phyloP scores from a whole-genome alignment of 2,888 invertebrate species.

The Iselma pallidipennis region DNA sequence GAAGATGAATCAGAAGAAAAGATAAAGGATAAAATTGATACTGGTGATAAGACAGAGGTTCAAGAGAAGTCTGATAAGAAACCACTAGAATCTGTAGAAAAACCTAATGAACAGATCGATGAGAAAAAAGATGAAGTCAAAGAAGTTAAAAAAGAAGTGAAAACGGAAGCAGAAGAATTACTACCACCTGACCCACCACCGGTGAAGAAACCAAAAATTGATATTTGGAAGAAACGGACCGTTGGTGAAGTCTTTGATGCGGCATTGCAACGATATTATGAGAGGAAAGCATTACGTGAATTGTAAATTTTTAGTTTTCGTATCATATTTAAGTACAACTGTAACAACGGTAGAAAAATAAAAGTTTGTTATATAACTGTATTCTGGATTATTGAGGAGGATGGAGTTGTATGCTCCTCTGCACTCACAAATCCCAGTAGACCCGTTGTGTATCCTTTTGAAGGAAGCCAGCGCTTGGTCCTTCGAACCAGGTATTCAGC shows the following conservation, averaged over 20 bases:
- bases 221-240: slow-evolving; percentile 85
- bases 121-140: slow-evolving; percentile 26
- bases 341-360: too few species aligned
- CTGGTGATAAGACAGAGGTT: slow-evolving; percentile 7
- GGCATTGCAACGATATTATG: slow-evolving; percentile 75
- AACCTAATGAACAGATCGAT: slow-evolving; percentile 26
- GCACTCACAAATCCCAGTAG: too few species aligned
- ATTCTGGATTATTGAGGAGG: too few species aligned
- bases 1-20: slow-evolving; percentile 46
- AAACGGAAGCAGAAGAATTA: slow-evolving; percentile 20
- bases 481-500: too few species aligned
- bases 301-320: too few species aligned
- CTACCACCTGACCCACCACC: slow-evolving; percentile 30
- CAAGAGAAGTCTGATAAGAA: slow-evolving; percentile 17
- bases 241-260: slow-evolving; percentile 76
- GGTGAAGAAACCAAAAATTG: slow-evolving; percentile 59
- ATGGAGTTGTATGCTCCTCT: too few species aligned
- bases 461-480: too few species aligned
- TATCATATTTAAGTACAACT: too few species aligned
- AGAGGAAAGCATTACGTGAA: slow-evolving; percentile 64
- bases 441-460: too few species aligned
- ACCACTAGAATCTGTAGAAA: slow-evolving; percentile 8
- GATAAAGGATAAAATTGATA: slow-evolving; percentile 11
- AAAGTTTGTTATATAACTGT: too few species aligned
- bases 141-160: slow-evolving; percentile 27